These are phyloP conservation scores for Ditylenchus weischeri DNA, from an alignment of 2,888 invertebrate species.

Conservation along the genomic window DNA sequence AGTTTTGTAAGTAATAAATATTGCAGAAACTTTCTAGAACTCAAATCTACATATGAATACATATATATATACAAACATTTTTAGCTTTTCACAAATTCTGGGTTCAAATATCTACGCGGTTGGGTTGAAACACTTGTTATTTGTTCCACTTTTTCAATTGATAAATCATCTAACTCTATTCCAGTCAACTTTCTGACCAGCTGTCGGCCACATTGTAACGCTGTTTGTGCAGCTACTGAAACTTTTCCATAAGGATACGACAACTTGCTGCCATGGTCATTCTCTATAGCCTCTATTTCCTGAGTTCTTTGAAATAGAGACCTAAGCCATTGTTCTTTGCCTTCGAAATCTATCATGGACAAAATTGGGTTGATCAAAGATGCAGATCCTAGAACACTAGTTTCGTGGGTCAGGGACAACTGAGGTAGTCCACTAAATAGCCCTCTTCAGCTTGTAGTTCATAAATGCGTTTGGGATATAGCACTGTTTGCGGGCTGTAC, in stretches of 20 bases:
- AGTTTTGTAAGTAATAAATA: no score
- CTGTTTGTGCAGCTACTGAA: neutral
- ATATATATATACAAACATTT: no score
- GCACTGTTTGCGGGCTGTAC: conserved; percentile 4
- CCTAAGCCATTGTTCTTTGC: neutral
- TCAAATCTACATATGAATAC: no score
- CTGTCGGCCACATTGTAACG: neutral
- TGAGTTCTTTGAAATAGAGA: neutral
- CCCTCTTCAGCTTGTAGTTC: conserved; percentile 41
- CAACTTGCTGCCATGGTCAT: neutral
- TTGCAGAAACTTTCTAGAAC: no score
- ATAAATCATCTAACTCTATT: neutral
- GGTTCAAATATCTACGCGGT: no score
- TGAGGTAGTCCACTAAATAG: conserved; percentile 16
- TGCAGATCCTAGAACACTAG: neutral
- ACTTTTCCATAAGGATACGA: neutral
- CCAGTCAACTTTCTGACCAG: conserved; percentile 2
- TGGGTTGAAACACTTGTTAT: no score
- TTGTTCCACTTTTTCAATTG: neutral
- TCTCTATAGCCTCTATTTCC: neutral
- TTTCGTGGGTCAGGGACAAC: neutral
- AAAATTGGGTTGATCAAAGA: neutral
- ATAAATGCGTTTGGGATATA: conserved; percentile 39
- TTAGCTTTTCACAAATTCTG: no score
- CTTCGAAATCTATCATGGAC: neutral